Percentiles rank a stretch among this genome's conserved stretches.
Conservation (phyloP, 2,113 vertebrate species). For the Polypterus senegalus region DNA sequence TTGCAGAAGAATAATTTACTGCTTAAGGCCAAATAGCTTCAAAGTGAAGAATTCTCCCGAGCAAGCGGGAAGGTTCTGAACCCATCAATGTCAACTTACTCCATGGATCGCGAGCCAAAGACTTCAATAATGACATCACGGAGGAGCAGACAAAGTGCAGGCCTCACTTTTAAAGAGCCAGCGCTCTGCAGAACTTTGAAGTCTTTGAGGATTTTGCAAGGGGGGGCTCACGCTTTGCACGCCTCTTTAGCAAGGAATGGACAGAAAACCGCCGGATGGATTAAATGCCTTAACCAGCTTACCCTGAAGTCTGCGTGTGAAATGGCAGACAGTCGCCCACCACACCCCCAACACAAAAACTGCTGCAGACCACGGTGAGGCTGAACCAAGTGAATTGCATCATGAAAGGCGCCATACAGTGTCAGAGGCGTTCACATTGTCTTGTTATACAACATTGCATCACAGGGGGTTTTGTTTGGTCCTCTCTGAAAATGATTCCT, state of each 20-base stretch:
- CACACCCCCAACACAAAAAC: too few species aligned
- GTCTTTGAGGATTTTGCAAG: slow-evolving; percentile 73
- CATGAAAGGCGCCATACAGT: too few species aligned
- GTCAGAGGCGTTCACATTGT: too few species aligned
- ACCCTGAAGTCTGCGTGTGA: slow-evolving; percentile 19
- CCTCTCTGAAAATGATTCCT: too few species aligned
- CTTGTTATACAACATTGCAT: too few species aligned
- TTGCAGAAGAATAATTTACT: slow-evolving; percentile 81
- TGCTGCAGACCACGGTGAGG: too few species aligned
- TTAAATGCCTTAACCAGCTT: slow-evolving; percentile 52
- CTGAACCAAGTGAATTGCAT: too few species aligned
- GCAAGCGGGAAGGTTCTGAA: slow-evolving; percentile 73
- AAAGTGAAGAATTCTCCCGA: slow-evolving; percentile 88
- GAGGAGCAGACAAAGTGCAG: slow-evolving; percentile 65
- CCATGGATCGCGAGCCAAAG: slow-evolving; percentile 63
- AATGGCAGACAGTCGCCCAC: too few species aligned
- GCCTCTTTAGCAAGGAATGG: slow-evolving; percentile 35
- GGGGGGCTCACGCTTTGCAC: slow-evolving; percentile 60
- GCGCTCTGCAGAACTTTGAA: slow-evolving; percentile 74
- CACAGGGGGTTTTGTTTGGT: too few species aligned
- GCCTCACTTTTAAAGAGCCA: slow-evolving; percentile 57
- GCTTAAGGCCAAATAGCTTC: slow-evolving; percentile 96
- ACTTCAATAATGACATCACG: slow-evolving; percentile 95
- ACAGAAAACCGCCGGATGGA: slow-evolving; percentile 39
- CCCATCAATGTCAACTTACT: slow-evolving; percentile 89